Evolutionary conservation across 2,888 invertebrate genomes (phyloP).

Genomic region (Bombylius major): DNA sequence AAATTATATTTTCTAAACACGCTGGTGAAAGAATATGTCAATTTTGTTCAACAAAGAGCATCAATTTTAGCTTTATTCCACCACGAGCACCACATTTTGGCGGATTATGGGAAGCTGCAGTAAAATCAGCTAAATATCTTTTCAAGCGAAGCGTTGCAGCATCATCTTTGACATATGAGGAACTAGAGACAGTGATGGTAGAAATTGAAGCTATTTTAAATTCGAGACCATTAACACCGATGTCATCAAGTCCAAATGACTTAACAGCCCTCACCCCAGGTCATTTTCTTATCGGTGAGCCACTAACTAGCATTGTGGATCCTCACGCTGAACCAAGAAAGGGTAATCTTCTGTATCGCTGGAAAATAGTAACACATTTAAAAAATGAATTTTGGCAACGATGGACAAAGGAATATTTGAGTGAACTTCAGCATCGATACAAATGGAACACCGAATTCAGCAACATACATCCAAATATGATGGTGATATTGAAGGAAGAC

Average conservation of each 20-base stretch:
- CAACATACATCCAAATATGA: too few species aligned
- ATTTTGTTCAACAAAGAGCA: not conserved
- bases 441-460: too few species aligned
- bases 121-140: not conserved
- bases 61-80: not conserved
- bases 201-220: constrained; percentile 22
- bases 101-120: not conserved
- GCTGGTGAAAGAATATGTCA: not conserved
- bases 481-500: too few species aligned
- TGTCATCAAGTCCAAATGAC: constrained; percentile 16
- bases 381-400: too few species aligned
- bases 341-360: constrained; percentile 18
- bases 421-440: too few species aligned
- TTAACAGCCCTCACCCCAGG: constrained; percentile 12
- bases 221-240: constrained; percentile 20
- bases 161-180: constrained; percentile 18
- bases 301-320: not conserved
- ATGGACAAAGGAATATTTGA: too few species aligned
- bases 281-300: constrained; percentile 13
- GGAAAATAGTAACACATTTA: constrained; percentile 8
- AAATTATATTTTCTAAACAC: not conserved
- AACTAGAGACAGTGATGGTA: constrained; percentile 18
- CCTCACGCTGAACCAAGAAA: constrained; percentile 1
- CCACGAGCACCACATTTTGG: not conserved
- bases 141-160: constrained; percentile 14